Evolutionary conservation across 2,888 invertebrate species (phyloP).

Genomic region (Marronus borbonicus): DNA sequence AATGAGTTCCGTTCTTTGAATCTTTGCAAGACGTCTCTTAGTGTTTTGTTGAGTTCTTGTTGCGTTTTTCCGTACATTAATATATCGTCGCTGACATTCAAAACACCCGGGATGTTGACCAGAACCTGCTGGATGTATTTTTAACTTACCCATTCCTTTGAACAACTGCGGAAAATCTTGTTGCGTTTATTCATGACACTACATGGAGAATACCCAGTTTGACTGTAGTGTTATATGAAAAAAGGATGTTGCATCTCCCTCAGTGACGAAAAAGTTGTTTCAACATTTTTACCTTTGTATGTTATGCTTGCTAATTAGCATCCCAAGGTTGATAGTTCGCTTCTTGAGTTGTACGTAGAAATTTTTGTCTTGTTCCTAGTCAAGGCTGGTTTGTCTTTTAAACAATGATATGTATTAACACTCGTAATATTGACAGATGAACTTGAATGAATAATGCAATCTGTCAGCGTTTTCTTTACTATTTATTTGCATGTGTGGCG

Average conservation of each 20-base stretch:
- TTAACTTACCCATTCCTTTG: background rate
- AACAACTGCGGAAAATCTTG: background rate
- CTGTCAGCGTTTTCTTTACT: background rate
- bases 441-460: conserved; percentile 14
- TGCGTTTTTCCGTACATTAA: background rate
- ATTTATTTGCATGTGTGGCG: background rate
- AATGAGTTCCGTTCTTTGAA: background rate
- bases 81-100: no score
- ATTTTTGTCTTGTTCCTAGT: conserved; percentile 1
- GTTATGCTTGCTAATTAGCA: conserved; percentile 1
- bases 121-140: background rate
- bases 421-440: conserved; percentile 23
- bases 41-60: background rate
- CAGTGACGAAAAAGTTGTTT: conserved; percentile 17
- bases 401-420: background rate
- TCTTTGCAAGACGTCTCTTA: background rate
- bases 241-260: background rate
- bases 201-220: background rate
- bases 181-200: background rate
- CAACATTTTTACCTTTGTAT: background rate
- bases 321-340: conserved; percentile 4
- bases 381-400: background rate
- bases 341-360: background rate
- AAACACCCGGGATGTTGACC: background rate
- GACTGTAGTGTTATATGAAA: background rate